Evolutionary conservation across 2,113 vertebrate species (phyloP).

Genomic region (Tychaedon coryphoeus): DNA sequence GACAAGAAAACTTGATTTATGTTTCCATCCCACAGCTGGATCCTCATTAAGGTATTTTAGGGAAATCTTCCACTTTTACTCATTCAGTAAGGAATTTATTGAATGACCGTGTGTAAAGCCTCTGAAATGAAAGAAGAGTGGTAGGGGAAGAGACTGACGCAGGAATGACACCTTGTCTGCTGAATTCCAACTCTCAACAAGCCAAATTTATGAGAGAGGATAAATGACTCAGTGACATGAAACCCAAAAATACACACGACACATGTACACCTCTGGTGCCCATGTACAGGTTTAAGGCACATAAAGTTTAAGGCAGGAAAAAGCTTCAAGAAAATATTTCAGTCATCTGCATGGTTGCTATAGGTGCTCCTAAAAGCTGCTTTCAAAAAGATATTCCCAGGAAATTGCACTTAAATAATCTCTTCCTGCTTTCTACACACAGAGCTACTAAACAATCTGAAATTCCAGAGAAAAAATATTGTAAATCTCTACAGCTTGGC

Average conservation of each 20-base stretch:
- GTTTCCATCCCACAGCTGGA: background rate
- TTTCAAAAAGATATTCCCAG: background rate
- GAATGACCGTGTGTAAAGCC: background rate
- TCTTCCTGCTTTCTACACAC: background rate
- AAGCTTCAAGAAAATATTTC: background rate
- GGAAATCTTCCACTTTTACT: background rate
- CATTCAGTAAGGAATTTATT: background rate
- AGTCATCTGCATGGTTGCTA: background rate
- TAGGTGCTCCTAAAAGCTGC: background rate
- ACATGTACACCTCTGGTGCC: accelerated
- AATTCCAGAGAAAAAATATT: background rate
- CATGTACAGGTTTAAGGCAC: background rate
- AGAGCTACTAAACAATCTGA: background rate
- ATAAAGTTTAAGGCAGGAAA: background rate
- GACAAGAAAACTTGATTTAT: background rate
- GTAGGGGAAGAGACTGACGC: background rate
- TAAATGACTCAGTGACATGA: background rate
- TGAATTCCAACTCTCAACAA: background rate
- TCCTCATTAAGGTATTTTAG: background rate
- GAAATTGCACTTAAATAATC: background rate
- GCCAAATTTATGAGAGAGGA: background rate
- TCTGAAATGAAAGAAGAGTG: background rate
- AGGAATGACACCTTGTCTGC: background rate
- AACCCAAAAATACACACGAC: background rate
- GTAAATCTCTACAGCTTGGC: background rate